Conservation (phyloP, 1,140 invertebrate genomes). For the Lethocerus indicus region DNA sequence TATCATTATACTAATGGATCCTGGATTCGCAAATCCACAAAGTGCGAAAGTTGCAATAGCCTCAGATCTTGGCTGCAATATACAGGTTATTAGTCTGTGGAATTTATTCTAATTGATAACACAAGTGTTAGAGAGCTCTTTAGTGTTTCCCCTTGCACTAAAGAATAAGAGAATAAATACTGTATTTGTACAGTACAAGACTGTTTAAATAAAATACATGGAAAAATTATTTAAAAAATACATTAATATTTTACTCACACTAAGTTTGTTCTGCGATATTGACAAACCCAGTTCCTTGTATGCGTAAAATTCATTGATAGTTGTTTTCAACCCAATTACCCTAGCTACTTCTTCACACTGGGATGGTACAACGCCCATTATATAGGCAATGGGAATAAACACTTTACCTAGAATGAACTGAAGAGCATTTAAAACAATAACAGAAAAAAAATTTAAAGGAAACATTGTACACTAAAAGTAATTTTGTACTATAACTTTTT, state of each 20-base stretch:
- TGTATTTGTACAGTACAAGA: background rate
- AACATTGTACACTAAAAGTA: too few relatives aligned
- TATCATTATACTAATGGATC: conserved; percentile 76
- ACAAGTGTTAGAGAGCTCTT: background rate
- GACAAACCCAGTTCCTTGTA: conserved; percentile 60
- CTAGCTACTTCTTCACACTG: conserved; percentile 62
- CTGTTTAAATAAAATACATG: background rate
- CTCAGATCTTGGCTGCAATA: conserved; percentile 44
- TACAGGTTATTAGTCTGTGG: conserved; percentile 4
- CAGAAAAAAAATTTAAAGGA: too few relatives aligned
- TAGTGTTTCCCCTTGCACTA: background rate
- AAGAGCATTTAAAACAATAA: conserved; percentile 22
- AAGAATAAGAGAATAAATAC: background rate
- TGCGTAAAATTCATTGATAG: conserved; percentile 86
- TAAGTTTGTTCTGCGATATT: too few relatives aligned
- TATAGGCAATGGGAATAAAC: conserved; percentile 69
- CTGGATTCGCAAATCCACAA: conserved; percentile 90
- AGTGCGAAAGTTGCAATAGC: conserved; percentile 84
- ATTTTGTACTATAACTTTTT: too few relatives aligned
- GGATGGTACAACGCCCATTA: conserved; percentile 61
- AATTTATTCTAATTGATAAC: background rate
- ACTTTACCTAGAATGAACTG: conserved; percentile 66
- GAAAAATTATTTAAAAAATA: background rate
- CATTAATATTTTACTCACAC: too few relatives aligned
- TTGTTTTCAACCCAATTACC: conserved; percentile 74